Evolutionary conservation across 2,113 vertebrate genomes (phyloP).

Genomic region (Butorides virescens): DNA sequence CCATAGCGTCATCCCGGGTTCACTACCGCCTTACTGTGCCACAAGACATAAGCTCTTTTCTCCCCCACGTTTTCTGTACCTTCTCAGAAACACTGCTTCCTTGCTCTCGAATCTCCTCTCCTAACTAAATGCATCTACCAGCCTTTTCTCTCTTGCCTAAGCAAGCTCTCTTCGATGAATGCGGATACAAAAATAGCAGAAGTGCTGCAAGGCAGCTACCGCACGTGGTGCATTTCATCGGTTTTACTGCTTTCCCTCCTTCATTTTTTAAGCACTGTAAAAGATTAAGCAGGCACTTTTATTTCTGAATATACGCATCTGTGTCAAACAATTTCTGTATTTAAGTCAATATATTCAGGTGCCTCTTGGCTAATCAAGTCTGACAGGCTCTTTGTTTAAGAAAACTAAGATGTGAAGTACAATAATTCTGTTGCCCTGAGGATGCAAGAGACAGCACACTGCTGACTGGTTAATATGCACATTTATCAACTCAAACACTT

Average conservation of each 20-base stretch:
- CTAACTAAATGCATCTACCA: background rate
- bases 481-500: constrained; percentile 20
- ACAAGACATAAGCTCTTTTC: background rate
- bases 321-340: constrained; percentile 21
- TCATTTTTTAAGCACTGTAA: background rate
- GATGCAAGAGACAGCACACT: constrained; percentile 10
- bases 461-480: constrained; percentile 25
- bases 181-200: constrained; percentile 5
- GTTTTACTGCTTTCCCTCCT: background rate
- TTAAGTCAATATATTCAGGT: constrained; percentile 46
- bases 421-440: constrained; percentile 30
- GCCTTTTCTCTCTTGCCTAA: background rate
- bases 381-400: constrained; percentile 57
- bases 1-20: background rate
- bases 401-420: constrained; percentile 14
- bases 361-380: constrained; percentile 48
- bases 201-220: background rate
- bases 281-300: constrained; percentile 36
- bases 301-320: background rate
- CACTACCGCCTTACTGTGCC: background rate
- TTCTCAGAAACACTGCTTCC: background rate
- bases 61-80: background rate
- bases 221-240: background rate
- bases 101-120: background rate
- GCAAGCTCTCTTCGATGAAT: background rate